Evolutionary conservation across 2,888 invertebrate genomes (phyloP).

Genomic region (Sarcophaga rosellei): DNA sequence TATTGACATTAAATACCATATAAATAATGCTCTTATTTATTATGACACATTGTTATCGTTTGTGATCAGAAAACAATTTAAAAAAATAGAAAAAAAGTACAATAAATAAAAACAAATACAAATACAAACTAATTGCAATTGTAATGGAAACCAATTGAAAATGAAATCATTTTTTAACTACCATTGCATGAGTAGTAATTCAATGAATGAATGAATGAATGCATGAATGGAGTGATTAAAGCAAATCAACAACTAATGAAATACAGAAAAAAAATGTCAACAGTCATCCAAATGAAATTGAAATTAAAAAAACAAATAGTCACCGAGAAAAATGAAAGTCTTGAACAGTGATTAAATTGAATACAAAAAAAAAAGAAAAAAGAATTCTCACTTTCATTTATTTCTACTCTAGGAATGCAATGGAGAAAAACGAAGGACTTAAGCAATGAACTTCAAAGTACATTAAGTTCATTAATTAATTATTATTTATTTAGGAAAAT

Average conservation of each 20-base stretch:
- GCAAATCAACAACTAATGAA: too few relatives aligned
- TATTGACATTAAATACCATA: not conserved
- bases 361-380: not conserved
- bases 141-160: not conserved
- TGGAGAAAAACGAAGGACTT: too few relatives aligned
- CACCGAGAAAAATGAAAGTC: not conserved
- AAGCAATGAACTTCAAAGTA: too few relatives aligned
- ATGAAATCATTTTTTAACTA: not conserved
- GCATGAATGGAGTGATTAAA: too few relatives aligned
- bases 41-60: constrained; percentile 25
- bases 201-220: not conserved
- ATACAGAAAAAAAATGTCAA: not conserved
- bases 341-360: not conserved
- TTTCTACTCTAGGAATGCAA: too few relatives aligned
- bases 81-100: not conserved
- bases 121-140: not conserved
- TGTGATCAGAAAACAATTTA: not conserved
- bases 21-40: not conserved
- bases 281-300: not conserved
- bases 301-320: not conserved
- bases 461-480: too few relatives aligned
- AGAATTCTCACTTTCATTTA: too few relatives aligned
- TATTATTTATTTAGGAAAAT: too few relatives aligned
- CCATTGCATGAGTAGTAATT: not conserved
- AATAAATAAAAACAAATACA: not conserved